A percentile compares a stretch with the other conserved stretches of the same genome.
Evolutionary conservation across 2,113 vertebrate genomes (phyloP).

Genomic region (Oreotrochilus melanogaster): DNA sequence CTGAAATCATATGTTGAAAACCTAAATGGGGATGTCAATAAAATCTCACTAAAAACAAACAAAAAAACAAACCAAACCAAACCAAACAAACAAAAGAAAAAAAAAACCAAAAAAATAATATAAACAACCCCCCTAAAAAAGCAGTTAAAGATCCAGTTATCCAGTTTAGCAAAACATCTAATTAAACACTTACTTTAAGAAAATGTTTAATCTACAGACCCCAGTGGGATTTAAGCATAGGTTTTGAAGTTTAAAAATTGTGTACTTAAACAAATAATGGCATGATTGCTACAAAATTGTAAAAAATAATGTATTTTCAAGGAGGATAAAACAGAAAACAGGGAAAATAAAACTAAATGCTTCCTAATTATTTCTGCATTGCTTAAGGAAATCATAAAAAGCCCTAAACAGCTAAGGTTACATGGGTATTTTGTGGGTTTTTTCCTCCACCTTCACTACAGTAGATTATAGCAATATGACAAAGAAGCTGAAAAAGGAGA

Average conservation of each 20-base stretch:
- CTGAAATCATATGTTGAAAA: background rate
- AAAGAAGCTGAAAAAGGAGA: background rate
- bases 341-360: background rate
- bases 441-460: background rate
- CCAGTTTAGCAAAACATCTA: background rate
- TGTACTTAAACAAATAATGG: background rate
- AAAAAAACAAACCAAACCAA: too few species aligned
- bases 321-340: background rate
- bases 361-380: background rate
- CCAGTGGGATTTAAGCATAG: background rate
- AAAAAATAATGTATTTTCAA: background rate
- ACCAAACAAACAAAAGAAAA: too few species aligned
- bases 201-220: background rate
- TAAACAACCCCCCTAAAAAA: too few species aligned
- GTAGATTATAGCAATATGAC: background rate
- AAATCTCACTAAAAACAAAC: background rate
- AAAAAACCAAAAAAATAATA: too few species aligned
- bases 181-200: background rate
- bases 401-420: background rate
- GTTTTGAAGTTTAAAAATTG: background rate
- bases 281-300: background rate
- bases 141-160: background rate
- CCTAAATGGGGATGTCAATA: background rate
- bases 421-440: rapidly evolving
- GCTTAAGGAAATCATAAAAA: background rate